These are phyloP conservation scores for Melanotaenia duboulayi DNA, from an alignment of 2,113 vertebrate genomes.

Conservation along the genomic window DNA sequence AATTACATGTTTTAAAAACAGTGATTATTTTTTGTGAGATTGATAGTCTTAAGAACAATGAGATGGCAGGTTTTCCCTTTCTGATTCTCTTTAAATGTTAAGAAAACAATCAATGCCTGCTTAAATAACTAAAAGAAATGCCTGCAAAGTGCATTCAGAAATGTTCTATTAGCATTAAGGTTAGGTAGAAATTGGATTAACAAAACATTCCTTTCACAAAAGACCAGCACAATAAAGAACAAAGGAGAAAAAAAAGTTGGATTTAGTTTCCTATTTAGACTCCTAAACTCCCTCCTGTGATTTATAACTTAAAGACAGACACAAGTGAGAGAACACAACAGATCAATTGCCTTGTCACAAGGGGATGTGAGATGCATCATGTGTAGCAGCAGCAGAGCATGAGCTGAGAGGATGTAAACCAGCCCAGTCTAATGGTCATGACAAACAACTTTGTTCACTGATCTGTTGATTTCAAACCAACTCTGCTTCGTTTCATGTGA, in stretches of 20 bases:
- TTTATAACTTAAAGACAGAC: neutral
- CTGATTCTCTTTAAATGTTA: too few relatives aligned
- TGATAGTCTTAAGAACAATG: too few relatives aligned
- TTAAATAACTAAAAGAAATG: too few relatives aligned
- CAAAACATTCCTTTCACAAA: slow-evolving; percentile 18
- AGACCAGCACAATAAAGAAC: neutral
- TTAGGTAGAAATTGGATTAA: neutral
- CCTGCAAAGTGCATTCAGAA: neutral
- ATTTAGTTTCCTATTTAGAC: neutral
- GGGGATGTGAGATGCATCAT: slow-evolving; percentile 16
- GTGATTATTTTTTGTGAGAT: too few relatives aligned
- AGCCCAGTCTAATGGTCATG: neutral
- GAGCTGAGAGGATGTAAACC: slow-evolving; percentile 10
- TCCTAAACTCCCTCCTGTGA: slow-evolving; percentile 12
- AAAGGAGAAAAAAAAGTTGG: neutral
- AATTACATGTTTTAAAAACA: neutral
- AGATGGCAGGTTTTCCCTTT: too few relatives aligned
- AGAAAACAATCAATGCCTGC: too few relatives aligned
- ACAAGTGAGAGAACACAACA: slow-evolving; percentile 20
- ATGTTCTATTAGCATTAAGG: neutral
- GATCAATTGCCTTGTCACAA: slow-evolving; percentile 25
- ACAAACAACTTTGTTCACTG: neutral
- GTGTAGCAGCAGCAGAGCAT: slow-evolving; percentile 10
- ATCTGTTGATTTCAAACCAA: neutral
- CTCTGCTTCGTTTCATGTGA: neutral